These are phyloP conservation scores for Dusona sp. DNA, from an alignment of 2,888 invertebrate genomes.

Conservation along the genomic window DNA sequence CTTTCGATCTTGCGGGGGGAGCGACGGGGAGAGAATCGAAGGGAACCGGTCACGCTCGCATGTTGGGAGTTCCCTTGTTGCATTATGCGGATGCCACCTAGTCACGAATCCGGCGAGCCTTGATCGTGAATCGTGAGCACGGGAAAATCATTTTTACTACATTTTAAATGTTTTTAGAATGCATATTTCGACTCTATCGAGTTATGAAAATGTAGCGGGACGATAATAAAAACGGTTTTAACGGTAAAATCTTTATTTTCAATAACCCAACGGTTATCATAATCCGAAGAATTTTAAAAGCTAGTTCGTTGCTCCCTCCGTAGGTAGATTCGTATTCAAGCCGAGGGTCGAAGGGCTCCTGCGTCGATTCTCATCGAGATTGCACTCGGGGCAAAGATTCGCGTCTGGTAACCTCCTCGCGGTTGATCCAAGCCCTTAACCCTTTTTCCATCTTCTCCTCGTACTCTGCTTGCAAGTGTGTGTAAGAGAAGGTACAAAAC, in stretches of 20 bases:
- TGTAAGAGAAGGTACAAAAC: slow-evolving; percentile 56
- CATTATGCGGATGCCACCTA: slow-evolving; percentile 67
- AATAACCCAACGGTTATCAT: background rate
- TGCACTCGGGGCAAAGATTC: slow-evolving; percentile 55
- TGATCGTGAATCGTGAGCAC: background rate
- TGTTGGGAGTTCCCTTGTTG: slow-evolving; percentile 51
- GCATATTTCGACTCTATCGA: no score
- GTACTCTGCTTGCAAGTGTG: slow-evolving; percentile 23
- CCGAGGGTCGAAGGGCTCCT: slow-evolving; percentile 64
- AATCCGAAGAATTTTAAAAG: background rate
- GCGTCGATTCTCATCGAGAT: slow-evolving; percentile 69
- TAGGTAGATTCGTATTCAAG: background rate
- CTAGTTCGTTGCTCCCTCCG: background rate
- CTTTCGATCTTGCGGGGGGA: slow-evolving; percentile 47
- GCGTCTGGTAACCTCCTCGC: slow-evolving; percentile 49
- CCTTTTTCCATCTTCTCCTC: slow-evolving; percentile 63
- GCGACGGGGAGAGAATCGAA: slow-evolving; percentile 37
- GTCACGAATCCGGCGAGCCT: slow-evolving; percentile 56
- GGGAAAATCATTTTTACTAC: background rate
- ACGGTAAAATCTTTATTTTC: background rate
- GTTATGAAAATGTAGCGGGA: no score
- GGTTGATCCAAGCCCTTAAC: slow-evolving; percentile 51
- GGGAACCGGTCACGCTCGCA: slow-evolving; percentile 81
- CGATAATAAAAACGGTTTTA: no score
- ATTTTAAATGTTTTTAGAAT: background rate